Evolutionary conservation across 2,888 invertebrate genomes (phyloP).

Genomic region (Lepidochitona cinerea): DNA sequence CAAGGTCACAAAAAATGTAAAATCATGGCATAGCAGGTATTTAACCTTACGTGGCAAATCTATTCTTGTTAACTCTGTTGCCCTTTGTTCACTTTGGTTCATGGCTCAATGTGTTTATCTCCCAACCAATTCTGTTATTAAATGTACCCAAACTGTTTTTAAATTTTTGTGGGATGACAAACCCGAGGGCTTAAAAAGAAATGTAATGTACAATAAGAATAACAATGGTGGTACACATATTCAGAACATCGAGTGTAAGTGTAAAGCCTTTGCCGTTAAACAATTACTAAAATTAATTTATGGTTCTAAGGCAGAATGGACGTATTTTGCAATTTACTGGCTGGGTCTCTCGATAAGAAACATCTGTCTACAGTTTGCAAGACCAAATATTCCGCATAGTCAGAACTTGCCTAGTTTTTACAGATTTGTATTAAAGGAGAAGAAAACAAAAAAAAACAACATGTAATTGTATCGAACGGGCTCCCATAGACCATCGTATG

Average conservation of each 20-base stretch:
- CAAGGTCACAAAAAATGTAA: not conserved
- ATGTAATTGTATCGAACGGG: too few species aligned
- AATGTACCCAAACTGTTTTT: not conserved
- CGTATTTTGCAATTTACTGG: conserved; percentile 4
- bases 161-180: conserved; percentile 1
- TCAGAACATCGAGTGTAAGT: not conserved
- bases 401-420: not conserved
- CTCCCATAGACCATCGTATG: too few species aligned
- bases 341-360: not conserved
- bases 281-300: not conserved
- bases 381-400: not conserved
- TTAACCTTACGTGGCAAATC: not conserved
- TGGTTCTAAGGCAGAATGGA: not conserved
- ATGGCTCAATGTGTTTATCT: not conserved
- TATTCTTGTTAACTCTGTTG: not conserved
- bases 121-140: not conserved
- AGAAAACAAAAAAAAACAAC: too few species aligned
- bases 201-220: not conserved
- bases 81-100: not conserved
- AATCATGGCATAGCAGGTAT: not conserved
- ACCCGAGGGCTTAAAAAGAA: not conserved
- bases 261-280: not conserved
- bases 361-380: not conserved
- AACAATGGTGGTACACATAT: not conserved
- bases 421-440: not conserved